Evolutionary conservation across 2,888 invertebrate species (phyloP), one percentile per base, ranked within the genome.

Genomic region (Mimachlamys varia): DNA sequence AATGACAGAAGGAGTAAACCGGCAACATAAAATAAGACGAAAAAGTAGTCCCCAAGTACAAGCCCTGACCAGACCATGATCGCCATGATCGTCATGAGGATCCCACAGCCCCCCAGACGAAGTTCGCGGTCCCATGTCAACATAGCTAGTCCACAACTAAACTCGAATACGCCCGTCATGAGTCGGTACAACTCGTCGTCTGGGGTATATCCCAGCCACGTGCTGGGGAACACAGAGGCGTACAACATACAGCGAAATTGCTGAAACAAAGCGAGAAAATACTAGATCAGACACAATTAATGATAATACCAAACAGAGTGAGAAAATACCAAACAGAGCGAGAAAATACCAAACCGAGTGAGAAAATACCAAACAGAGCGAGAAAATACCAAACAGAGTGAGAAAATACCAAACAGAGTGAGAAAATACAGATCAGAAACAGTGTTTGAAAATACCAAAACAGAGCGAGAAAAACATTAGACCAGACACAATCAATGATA

Each of bases 221-320:
- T 15, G 33, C 76, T 76, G 33, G 76, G 76, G 27, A 76, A 76
- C 17, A 76, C 76, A 27, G 76, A 76, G 5, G 76, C 19, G 17
- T 76, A 76, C 33, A 76, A 76, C 27, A 76, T 76, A 76, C 33
- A 76, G 76, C 76, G 76, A 33, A 76, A 76, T 33, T 76, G 33
- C 76, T 76, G 33, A 76, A 76, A 76, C 76, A 76, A 27, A 76
- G 33, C 76, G 22, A 22, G 76, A 76, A 76, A 62, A 33, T 17
- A 76, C 76, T 22, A 33, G 5, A 76, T 76, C 33, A 76, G 33
- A 76, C 12, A 76, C 13, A 33, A 33, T 76, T 33, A 22, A n/a
- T n/a, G 22, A 22, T 58, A 4, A 10, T 58, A 4, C 22, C 3
- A 10, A 2, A 76, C 2, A 10, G n/a, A 19, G n/a, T 19, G n/a